Base-by-base conservation (phyloP, 1,140 invertebrate species). In the Meteorus sp. region DNA sequence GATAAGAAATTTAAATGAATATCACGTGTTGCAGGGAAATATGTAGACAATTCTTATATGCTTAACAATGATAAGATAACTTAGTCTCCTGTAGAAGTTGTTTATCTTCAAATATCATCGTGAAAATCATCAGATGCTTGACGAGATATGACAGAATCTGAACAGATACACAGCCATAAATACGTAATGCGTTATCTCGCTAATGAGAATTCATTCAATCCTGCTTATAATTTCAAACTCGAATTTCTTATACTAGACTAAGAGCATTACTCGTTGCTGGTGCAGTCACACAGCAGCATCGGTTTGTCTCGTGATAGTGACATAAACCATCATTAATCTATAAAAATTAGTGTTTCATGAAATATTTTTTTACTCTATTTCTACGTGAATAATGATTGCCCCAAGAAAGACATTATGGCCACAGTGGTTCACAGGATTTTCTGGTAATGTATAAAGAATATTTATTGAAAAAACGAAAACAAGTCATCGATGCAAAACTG, bases 351-450 rank as follows among this genome's bases (percentile, higher is more conserved):
- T 9, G 4, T 5, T 4, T 29, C 4, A 5, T 29, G 27, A 29
- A 29, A 29, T 4, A 4, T 29, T 29, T 29, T 29, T 29, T 29
- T 9, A 29, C 4, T 5, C 9, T 29, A 4, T 29, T 5, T 29
- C 11, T n/a, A 15, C 15, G 15, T 4, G 8, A 39, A 39, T 39
- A 39, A 39, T 39, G 8, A 39, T 39, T 39, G 15, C 3, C 35
- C 5, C 31, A 17, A 23, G 22, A 48, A 60, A 63, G 31, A 56
- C 51, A 13, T 44, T 64, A 11, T 76, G 72, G 71, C 65, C 74
- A 1, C 71, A 74, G 25, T 68, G 68, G 61, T 15, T 73, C 1
- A 65, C 67, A 19, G 66, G 65, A 5, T 44, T 62, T 1, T 63
- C 59, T 3, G 56, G 72, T 73, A 51, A 64, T 64, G 13, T 41